These are phyloP conservation scores for Limnephilus lunatus DNA, from an alignment of 2,888 invertebrate species.

Conservation along the genomic window DNA sequence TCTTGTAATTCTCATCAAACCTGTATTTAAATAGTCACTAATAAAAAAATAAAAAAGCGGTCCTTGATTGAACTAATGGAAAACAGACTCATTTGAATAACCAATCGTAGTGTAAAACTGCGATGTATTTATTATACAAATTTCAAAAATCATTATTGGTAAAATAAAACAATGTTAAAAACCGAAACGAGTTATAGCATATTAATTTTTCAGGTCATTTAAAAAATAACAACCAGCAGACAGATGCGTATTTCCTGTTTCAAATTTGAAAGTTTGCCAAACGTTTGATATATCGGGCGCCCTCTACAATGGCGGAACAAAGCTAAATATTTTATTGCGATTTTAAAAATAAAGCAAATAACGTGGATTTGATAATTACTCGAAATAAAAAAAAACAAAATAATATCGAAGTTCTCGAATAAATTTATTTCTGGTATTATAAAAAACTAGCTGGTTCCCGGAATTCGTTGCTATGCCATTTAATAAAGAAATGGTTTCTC, in stretches of 20 bases:
- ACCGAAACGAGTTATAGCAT: neutral
- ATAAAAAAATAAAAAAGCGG: too few relatives aligned
- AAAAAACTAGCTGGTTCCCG: too few relatives aligned
- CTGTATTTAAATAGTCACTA: too few relatives aligned
- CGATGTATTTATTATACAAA: neutral
- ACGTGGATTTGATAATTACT: neutral
- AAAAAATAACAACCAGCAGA: neutral
- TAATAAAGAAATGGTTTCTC: too few relatives aligned
- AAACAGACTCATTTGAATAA: too few relatives aligned
- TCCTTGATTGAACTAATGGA: too few relatives aligned
- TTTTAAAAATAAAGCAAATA: neutral
- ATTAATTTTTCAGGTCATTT: conserved; percentile 2
- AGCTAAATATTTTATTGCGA: neutral
- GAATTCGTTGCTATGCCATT: too few relatives aligned
- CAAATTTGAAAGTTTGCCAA: conserved; percentile 3
- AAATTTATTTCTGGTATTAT: too few relatives aligned
- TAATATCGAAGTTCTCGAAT: too few relatives aligned
- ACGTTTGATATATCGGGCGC: neutral
- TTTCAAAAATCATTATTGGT: neutral
- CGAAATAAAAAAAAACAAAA: neutral
- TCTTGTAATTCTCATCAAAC: too few relatives aligned
- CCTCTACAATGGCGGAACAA: neutral
- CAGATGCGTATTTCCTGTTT: conserved; percentile 7
- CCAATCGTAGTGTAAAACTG: too few relatives aligned
- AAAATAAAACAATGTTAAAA: neutral